Conservation (phyloP, 2,113 vertebrate species). For the Budorcas taxicolor region DNA sequence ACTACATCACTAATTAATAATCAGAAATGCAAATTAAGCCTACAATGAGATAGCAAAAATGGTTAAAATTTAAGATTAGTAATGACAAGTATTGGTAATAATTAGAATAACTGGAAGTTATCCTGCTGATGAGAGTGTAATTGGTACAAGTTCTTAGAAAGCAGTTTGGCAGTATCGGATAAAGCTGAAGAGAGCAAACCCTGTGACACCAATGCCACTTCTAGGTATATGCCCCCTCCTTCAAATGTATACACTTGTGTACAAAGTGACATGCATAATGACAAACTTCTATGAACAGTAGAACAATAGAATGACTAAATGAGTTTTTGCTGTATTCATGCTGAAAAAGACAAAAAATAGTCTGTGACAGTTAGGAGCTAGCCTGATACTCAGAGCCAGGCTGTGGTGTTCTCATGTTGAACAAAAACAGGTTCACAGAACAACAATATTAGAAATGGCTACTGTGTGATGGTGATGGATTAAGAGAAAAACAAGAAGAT, state of each 20-base stretch:
- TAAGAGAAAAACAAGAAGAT: background rate
- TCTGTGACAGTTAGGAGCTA: background rate
- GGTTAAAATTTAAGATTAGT: background rate
- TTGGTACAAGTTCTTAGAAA: background rate
- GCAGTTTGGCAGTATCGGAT: background rate
- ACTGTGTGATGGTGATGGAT: background rate
- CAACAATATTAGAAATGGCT: background rate
- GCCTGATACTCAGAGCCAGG: background rate
- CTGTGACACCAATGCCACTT: background rate
- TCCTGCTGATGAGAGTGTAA: background rate
- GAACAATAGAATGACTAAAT: background rate
- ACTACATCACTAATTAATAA: conserved; percentile 10
- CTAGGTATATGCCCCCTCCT: background rate
- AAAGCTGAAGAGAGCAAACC: background rate
- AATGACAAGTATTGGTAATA: background rate
- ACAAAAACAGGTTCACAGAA: background rate
- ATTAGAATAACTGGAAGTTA: background rate
- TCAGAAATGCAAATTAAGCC: background rate
- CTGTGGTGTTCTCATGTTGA: background rate
- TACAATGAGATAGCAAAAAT: background rate
- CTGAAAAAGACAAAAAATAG: background rate
- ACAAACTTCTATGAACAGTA: background rate
- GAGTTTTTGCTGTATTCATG: background rate
- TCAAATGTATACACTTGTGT: background rate
- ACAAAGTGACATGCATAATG: background rate